Evolutionary conservation across 2,113 vertebrate genomes (phyloP), one percentile per base, ranked within the genome.

Genomic region (Hepsetus odoe): DNA sequence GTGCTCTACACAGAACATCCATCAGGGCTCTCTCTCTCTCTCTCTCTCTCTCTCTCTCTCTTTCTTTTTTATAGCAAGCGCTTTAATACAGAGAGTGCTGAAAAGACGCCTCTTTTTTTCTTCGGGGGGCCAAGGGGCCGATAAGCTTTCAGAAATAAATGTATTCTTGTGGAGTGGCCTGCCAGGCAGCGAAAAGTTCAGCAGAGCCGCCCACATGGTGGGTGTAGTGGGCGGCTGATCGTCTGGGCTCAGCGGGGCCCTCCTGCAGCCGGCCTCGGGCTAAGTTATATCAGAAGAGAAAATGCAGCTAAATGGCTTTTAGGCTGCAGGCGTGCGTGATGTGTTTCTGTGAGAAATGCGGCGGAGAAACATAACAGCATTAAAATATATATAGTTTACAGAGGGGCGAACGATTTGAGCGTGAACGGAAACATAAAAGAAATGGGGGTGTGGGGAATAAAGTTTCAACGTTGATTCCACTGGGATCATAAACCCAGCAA

Each of bases 81-180:
- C 75, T 58, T 32, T 71, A 46, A 49, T 49, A 14, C 68, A 28
- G 58, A 40, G 40, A n/a, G 53, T 35, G 49, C 12, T 66, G 30
- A 70, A 73, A 62, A 72, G 42, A 24, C 33, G 2, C 9, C 2
- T 53, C 18, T 72, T 24, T 49, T 73, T 42, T 75, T 65, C 53
- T 71, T 42, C n/a, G 14, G 32, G n/a, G 20, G 44, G 74, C 67
- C 49, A 59, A 9, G 22, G 51, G 22, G 61, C 14, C 14, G 58
- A 72, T 59, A 55, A 61, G 44, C 59, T 79, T 75, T 81, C 76
- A 77, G 62, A 80, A 73, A 74, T 58, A 42, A 46, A 69, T 66
- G 26, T 42, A 49, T 59, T 71, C 65, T 65, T n/a, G 24, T 26
- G 28, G 26, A 67, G 18, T 53, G 55, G 65, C 64, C 42, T 30